These are phyloP conservation scores for Dendrocincla fuliginosa DNA, from an alignment of 2,797 vertebrate species.

Conservation along the genomic window DNA sequence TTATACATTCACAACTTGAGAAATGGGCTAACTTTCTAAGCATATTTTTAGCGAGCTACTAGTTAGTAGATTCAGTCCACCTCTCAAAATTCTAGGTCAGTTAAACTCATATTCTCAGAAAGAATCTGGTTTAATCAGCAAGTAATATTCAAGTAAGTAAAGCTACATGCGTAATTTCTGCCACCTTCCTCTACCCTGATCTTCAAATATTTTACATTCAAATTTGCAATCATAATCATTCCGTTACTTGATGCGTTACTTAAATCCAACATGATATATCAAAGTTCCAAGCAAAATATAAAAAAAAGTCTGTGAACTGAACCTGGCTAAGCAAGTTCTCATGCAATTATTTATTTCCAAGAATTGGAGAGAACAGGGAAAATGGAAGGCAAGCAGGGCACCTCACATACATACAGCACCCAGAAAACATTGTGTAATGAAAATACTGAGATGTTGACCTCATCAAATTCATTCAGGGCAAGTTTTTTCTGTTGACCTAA, in stretches of 20 bases:
- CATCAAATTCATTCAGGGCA: neutral
- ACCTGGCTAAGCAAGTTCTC: neutral
- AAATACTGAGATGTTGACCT: neutral
- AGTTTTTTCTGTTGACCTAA: neutral
- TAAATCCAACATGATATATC: neutral
- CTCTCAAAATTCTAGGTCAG: neutral
- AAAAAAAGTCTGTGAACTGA: neutral
- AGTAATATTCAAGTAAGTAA: neutral
- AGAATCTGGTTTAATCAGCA: neutral
- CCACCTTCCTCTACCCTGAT: neutral
- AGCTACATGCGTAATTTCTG: neutral
- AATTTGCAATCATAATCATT: neutral
- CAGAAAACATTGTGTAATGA: fast-evolving
- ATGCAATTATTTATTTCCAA: neutral
- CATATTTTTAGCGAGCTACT: neutral
- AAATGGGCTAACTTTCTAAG: neutral
- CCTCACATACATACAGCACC: neutral
- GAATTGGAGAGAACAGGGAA: neutral
- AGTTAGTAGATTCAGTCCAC: neutral
- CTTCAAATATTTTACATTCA: neutral
- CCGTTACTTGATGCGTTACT: neutral
- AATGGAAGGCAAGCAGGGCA: neutral
- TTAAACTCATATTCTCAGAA: constrained; percentile 25
- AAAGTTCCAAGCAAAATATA: neutral
- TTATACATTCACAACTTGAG: neutral